Base-by-base conservation (phyloP, 2,797 vertebrate species). In the Mormyrus hasselquistii region DNA sequence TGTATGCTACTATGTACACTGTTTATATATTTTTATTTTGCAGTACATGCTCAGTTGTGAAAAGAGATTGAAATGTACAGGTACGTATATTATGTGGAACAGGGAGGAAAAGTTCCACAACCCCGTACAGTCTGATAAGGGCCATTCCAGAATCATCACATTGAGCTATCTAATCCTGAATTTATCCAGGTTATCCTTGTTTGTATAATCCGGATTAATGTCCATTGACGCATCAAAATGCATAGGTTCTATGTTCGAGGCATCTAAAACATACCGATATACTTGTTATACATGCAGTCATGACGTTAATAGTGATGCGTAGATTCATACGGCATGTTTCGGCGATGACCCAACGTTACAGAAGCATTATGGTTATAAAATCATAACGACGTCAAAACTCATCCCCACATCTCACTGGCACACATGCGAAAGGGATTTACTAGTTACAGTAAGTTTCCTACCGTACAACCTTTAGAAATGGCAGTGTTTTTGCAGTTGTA, bases 1-100 rank as follows among this genome's bases (percentile, higher is more conserved):
- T 22, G 55, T 88, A 88, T 86, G 47, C 55, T 90, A 88, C 84
- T 86, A 88, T 90, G 50, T 85, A 90, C 87, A 90, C 73, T 90
- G 87, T 86, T 55, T 88, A 82, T 89, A 76, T 52, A 52, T 50
- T 82, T 88, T 59, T 41, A 65, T 59, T 84, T 86, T 86, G 59
- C 83, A 88, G 87, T 59, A 88, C 87, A 86, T 69, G 55, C 93
- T 90, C 92, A 86, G 89, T 92, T 92, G 91, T 91, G 90, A 93
- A 89, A 92, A 92, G 91, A 93, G 87, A 90, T 79, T 82, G 47
- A 89, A 89, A 92, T 52, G 82, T 88, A 76, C 88, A 62, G 4
- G 29, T 65, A 83, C 59, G 29, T 86, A 53, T 34, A 38, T 87
- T 57, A 41, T 53, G 57, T 41, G 62, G 82, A 55, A 62, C 88